Conservation (phyloP, 2,888 invertebrate species). For the Campoletis raptor region DNA sequence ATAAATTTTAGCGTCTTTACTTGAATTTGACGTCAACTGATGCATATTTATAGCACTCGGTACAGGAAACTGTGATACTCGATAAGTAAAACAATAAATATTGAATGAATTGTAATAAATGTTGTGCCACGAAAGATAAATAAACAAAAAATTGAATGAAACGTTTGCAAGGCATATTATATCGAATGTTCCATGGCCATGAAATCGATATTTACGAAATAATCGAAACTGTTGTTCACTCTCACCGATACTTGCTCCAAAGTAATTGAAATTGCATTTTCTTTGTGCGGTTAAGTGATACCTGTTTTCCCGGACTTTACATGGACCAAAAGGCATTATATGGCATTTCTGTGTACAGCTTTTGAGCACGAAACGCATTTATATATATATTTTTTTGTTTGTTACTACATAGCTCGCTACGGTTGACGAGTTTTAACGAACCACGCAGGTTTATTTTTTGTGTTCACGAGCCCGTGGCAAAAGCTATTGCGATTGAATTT, state of each 20-base stretch:
- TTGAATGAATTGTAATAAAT: not conserved
- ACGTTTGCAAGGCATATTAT: not conserved
- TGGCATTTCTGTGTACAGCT: not conserved
- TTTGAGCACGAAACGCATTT: not conserved
- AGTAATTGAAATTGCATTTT: constrained; percentile 39
- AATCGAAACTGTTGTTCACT: not conserved
- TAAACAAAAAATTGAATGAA: not conserved
- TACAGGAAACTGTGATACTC: not conserved
- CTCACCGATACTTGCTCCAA: not conserved
- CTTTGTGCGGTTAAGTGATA: not conserved
- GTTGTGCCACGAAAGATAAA: not conserved
- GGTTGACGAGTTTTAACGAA: constrained; percentile 15
- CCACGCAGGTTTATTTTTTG: constrained; percentile 1
- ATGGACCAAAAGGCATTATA: not conserved
- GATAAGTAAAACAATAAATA: too few relatives aligned
- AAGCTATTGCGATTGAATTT: constrained; percentile 1
- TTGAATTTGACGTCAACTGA: not conserved
- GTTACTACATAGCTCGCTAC: not conserved
- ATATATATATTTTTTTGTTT: not conserved
- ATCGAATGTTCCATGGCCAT: too few relatives aligned
- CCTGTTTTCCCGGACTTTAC: not conserved
- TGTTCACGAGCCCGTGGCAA: not conserved
- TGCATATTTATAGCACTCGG: not conserved
- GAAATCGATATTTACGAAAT: not conserved
- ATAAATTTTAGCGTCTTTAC: not conserved